Evolutionary conservation across 2,797 vertebrate species (phyloP), one percentile per base, ranked within the genome.

Genomic region (Pempheris klunzingeri): DNA sequence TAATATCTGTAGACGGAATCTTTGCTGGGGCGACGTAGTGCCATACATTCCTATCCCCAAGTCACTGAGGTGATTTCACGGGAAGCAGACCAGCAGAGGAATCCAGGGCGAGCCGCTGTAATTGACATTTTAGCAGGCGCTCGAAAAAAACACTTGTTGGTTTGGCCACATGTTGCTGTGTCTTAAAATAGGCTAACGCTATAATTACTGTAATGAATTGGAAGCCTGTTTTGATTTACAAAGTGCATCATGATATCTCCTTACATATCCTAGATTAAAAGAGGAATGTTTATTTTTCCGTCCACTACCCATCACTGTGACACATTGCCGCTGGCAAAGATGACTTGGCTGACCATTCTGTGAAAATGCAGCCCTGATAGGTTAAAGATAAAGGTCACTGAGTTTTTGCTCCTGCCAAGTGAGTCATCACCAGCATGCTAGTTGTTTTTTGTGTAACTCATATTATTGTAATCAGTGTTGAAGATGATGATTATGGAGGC

Each of bases 141-240:
- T 50, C 32, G 28, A 59, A 36, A 59, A 36, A 41, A 38, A 17
- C 61, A 62, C 38, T 67, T 61, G 36, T 41, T 11, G 43, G 43
- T 32, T n/a, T 32, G 43, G 28, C 71, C 71, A 28, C 75, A 60
- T 70, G 53, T 47, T 26, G 36, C 68, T 5, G 24, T 53, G 46
- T 50, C 36, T 52, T 44, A 36, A 52, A 78, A 60, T 44, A 60
- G 66, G 52, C 52, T 7, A 5, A 39, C 36, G 0, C 28, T 60
- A 8, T 24, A 34, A 41, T 36, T 59, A 36, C 3, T 50, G 49
- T 52, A 28, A 63, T 50, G 34, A 57, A 30, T 18, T 28, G 34
- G 52, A 61, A 30, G 57, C 34, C 50, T 52, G 47, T 38, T 57
- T 38, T 28, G 22, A 70, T 60, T 26, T 34, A 44, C 39, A 26